These are phyloP conservation scores for Ormyrus pomaceus DNA, from an alignment of 2,888 invertebrate species.

Conservation along the genomic window DNA sequence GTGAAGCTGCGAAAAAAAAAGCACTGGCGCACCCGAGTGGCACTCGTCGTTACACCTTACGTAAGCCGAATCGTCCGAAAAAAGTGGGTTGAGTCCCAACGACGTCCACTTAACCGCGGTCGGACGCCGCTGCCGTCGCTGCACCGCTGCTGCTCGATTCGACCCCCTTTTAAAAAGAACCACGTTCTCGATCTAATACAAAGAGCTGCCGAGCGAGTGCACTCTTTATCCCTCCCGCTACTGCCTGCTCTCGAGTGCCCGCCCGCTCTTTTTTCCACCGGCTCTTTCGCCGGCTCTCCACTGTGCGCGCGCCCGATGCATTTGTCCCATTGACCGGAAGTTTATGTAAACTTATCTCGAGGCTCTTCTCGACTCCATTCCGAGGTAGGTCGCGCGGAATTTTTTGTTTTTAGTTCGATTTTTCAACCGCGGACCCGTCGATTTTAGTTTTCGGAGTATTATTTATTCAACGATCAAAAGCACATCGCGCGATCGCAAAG, in stretches of 20 bases:
- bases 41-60: constrained; percentile 50
- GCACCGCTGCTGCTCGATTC: constrained; percentile 35
- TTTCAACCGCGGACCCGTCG: too few relatives aligned
- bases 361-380: not conserved
- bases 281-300: constrained; percentile 13
- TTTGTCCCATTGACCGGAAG: constrained; percentile 35
- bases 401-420: too few relatives aligned
- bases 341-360: constrained; percentile 21
- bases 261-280: constrained; percentile 17
- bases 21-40: not conserved
- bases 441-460: too few relatives aligned
- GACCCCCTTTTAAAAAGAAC: constrained; percentile 42
- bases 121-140: constrained; percentile 15
- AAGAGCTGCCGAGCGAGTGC: constrained; percentile 9
- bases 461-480: too few relatives aligned
- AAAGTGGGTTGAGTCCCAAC: constrained; percentile 54
- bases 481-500: too few relatives aligned
- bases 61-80: constrained; percentile 54
- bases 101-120: constrained; percentile 52
- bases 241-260: constrained; percentile 18
- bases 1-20: constrained; percentile 8
- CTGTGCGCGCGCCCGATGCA: not conserved
- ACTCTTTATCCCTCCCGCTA: not conserved
- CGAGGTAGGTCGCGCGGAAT: too few relatives aligned
- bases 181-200: constrained; percentile 54